These are phyloP conservation scores for Oncorhynchus keta DNA, from an alignment of 2,113 vertebrate genomes.

Conservation along the genomic window DNA sequence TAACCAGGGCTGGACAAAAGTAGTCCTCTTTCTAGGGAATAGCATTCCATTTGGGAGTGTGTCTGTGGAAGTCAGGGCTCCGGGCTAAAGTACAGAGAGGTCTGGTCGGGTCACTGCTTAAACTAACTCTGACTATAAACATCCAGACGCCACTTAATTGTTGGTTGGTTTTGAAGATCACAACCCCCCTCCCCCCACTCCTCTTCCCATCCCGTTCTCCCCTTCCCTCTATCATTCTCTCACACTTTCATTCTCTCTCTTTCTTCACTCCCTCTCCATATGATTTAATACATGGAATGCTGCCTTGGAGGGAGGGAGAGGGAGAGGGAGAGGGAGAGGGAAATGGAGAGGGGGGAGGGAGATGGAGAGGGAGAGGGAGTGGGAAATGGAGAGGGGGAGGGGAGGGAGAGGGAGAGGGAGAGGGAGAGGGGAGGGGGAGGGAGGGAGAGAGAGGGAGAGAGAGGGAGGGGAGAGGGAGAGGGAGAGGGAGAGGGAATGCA, in stretches of 20 bases:
- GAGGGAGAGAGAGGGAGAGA: slow-evolving; percentile 20
- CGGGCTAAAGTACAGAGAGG: slow-evolving; percentile 52
- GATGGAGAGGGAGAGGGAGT: background rate
- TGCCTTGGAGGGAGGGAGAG: no score
- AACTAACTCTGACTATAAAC: slow-evolving; percentile 75
- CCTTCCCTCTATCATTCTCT: background rate
- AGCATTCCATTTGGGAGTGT: slow-evolving; percentile 37
- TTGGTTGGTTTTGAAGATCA: slow-evolving; percentile 75
- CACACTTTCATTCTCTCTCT: slow-evolving; percentile 31
- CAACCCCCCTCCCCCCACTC: background rate
- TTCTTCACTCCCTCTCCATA: slow-evolving; percentile 29
- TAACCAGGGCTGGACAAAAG: no score
- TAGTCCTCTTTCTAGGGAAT: background rate
- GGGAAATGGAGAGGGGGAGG: background rate
- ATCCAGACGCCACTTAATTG: slow-evolving; percentile 78
- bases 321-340: background rate
- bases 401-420: background rate
- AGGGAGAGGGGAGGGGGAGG: slow-evolving; percentile 4
- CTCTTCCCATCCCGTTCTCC: background rate
- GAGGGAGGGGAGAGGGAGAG: background rate
- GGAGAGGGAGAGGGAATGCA: slow-evolving; percentile 37
- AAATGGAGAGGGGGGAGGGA: background rate
- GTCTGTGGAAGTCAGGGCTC: slow-evolving; percentile 26
- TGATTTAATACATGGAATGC: background rate
- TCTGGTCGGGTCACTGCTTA: slow-evolving; percentile 57